phyloP scores from a whole-genome alignment of 2,113 vertebrate genomes.

The Grallaria varia region DNA sequence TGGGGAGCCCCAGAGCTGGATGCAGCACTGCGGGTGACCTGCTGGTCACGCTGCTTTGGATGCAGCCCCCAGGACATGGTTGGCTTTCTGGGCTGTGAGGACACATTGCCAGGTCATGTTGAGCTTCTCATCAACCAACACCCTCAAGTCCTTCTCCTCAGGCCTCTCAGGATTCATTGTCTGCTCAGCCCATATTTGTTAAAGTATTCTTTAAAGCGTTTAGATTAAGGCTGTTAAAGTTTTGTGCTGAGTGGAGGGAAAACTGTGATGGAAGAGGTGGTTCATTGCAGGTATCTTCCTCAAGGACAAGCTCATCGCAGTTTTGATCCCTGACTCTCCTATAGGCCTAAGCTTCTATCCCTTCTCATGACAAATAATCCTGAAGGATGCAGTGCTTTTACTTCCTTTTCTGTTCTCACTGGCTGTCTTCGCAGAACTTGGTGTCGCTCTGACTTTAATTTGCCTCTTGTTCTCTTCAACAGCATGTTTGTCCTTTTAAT shows the following conservation, averaged over 20 bases:
- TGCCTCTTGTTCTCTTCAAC: background rate
- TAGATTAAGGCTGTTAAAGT: background rate
- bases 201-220: background rate
- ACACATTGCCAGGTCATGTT: background rate
- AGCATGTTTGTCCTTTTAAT: background rate
- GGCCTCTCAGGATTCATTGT: background rate
- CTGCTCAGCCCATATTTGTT: background rate
- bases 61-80: background rate
- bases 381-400: background rate
- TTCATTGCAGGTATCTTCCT: background rate
- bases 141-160: background rate
- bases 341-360: background rate
- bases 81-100: background rate
- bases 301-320: background rate
- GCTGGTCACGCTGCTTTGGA: background rate
- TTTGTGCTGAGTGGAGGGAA: background rate
- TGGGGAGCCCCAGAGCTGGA: background rate
- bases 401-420: background rate
- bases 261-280: background rate
- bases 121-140: background rate
- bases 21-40: background rate
- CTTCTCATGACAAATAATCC: background rate
- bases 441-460: background rate
- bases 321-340: background rate
- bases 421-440: background rate